Evolutionary conservation across 2,888 invertebrate genomes (phyloP).

Genomic region (Cynaeus angustus): DNA sequence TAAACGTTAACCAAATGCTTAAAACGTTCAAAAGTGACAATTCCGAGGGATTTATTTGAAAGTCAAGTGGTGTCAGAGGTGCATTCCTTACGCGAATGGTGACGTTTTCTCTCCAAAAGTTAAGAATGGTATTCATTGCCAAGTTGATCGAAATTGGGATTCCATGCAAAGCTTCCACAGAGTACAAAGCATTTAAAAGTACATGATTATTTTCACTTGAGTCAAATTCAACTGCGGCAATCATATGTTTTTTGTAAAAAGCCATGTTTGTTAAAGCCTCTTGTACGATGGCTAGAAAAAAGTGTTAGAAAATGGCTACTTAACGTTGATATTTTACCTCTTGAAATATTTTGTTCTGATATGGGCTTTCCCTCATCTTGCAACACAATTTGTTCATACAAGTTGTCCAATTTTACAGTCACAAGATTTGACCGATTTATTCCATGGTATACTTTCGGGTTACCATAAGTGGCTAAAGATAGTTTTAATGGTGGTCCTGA

Average conservation of each 20-base stretch:
- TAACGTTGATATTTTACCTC: too few species aligned
- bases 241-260: not conserved
- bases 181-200: constrained; percentile 69
- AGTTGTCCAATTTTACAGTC: not conserved
- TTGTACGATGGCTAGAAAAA: not conserved
- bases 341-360: not conserved
- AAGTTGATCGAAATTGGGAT: constrained; percentile 74
- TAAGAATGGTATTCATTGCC: constrained; percentile 71
- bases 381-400: not conserved
- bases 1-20: constrained; percentile 65
- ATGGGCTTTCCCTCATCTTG: not conserved
- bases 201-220: constrained; percentile 1
- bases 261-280: not conserved
- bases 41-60: constrained; percentile 48
- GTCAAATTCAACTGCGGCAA: not conserved
- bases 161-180: constrained; percentile 73
- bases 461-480: not conserved
- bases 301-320: too few species aligned
- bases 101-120: constrained; percentile 69
- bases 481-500: not conserved
- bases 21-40: constrained; percentile 61
- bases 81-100: constrained; percentile 65
- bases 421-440: too few species aligned
- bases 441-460: not conserved
- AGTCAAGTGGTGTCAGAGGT: constrained; percentile 62